Evolutionary conservation across 1,140 invertebrate species (phyloP).

Genomic region (Drosophila pallidifrons): DNA sequence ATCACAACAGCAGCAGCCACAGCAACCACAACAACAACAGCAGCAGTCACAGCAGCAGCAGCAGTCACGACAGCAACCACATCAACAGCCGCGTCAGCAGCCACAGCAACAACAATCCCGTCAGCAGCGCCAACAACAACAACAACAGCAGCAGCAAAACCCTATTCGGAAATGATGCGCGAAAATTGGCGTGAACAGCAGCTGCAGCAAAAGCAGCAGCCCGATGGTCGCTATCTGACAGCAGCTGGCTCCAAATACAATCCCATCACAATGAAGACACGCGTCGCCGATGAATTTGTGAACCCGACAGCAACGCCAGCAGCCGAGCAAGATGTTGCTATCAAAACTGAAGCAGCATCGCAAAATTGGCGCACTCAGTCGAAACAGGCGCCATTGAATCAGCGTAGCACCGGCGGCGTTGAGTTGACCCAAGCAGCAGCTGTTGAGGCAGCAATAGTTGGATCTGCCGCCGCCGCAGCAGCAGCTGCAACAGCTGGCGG

Average conservation of each 20-base stretch:
- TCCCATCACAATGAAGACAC: constrained; percentile 59
- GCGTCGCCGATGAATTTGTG: constrained; percentile 50
- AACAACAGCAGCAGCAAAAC: not conserved
- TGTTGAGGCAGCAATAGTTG: not conserved
- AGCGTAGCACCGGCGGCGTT: constrained; percentile 3
- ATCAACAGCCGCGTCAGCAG: not conserved
- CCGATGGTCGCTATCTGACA: constrained; percentile 41
- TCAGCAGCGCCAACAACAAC: not conserved
- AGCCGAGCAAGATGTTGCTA: not conserved
- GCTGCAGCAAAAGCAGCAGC: constrained; percentile 11
- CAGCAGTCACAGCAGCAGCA: constrained; percentile 2
- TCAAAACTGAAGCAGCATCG: not conserved
- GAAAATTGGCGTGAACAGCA: constrained; percentile 30
- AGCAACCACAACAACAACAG: not conserved
- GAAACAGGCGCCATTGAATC: not conserved
- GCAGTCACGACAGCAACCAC: not conserved
- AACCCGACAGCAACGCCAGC: constrained; percentile 11
- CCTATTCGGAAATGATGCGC: not conserved
- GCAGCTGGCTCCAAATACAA: constrained; percentile 31
- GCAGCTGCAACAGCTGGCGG: constrained; percentile 16
- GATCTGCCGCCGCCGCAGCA: not conserved
- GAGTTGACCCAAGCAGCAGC: not conserved
- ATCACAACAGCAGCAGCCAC: not conserved
- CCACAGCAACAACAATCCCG: not conserved
- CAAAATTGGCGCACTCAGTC: constrained; percentile 12